Evolutionary conservation across 1,140 invertebrate species (phyloP).

Genomic region (Heliconius nattereri): DNA sequence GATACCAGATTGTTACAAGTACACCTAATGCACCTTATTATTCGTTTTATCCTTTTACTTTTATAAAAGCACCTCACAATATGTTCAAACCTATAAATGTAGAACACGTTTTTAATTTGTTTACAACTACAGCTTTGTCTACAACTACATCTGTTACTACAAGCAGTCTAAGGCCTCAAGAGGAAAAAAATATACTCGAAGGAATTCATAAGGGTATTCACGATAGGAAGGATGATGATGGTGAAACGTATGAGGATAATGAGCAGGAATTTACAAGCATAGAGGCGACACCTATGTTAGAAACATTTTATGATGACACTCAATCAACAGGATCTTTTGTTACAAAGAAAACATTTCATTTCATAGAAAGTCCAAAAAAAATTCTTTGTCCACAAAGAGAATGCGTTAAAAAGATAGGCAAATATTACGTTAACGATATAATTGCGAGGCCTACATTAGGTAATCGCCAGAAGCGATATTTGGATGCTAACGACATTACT

Average conservation of each 20-base stretch:
- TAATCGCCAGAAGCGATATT: neutral
- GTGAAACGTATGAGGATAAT: no score
- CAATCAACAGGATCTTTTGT: neutral
- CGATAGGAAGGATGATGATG: no score
- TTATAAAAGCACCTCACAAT: neutral
- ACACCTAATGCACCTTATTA: neutral
- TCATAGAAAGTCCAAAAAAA: neutral
- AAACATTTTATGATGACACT: neutral
- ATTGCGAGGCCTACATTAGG: slow-evolving; percentile 23
- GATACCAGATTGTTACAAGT: neutral
- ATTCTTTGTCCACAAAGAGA: neutral
- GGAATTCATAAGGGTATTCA: no score
- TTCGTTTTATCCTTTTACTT: neutral
- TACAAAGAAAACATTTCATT: neutral
- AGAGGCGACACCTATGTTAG: no score
- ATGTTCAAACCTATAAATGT: neutral
- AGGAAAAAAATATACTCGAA: no score
- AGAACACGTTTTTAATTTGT: no score
- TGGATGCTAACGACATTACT: neutral
- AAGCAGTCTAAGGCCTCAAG: no score
- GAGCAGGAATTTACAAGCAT: no score
- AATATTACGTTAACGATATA: slow-evolving; percentile 27
- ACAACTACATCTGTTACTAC: no score
- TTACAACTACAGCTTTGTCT: no score
- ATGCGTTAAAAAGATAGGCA: slow-evolving; percentile 18